phyloP scores from a whole-genome alignment of 2,113 vertebrate species.

The Notiomystis cincta region DNA sequence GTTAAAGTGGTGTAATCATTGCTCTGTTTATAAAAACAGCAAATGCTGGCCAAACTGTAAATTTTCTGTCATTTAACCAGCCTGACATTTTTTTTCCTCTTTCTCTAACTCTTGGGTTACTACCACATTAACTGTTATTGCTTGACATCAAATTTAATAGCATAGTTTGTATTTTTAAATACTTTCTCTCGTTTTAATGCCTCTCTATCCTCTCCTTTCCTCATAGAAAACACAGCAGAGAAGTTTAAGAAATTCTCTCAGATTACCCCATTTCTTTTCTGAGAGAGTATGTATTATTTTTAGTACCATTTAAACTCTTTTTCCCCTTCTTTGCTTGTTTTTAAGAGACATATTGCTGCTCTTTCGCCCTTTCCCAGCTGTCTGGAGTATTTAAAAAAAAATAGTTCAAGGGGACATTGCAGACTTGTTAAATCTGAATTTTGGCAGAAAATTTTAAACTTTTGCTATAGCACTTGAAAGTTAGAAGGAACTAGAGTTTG shows the following conservation, averaged over 20 bases:
- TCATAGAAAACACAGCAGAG: neutral
- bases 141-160: neutral
- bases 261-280: constrained; percentile 13
- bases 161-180: constrained; percentile 16
- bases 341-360: constrained; percentile 59
- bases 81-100: neutral
- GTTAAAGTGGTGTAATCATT: neutral
- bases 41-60: neutral
- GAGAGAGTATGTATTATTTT: constrained; percentile 48
- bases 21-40: neutral
- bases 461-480: constrained; percentile 77
- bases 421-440: constrained; percentile 73
- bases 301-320: constrained; percentile 53
- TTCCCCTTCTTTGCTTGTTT: constrained; percentile 21
- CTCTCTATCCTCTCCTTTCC: neutral
- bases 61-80: neutral
- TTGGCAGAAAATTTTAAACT: constrained; percentile 74
- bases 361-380: constrained; percentile 49
- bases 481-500: constrained; percentile 76
- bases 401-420: constrained; percentile 67
- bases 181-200: neutral
- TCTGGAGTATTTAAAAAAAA: constrained; percentile 50
- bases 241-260: constrained; percentile 56
- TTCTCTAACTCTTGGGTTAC: neutral
- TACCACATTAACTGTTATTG: neutral